Conservation (phyloP, 2,797 vertebrate genomes). For the Pseudochirops cupreus region DNA sequence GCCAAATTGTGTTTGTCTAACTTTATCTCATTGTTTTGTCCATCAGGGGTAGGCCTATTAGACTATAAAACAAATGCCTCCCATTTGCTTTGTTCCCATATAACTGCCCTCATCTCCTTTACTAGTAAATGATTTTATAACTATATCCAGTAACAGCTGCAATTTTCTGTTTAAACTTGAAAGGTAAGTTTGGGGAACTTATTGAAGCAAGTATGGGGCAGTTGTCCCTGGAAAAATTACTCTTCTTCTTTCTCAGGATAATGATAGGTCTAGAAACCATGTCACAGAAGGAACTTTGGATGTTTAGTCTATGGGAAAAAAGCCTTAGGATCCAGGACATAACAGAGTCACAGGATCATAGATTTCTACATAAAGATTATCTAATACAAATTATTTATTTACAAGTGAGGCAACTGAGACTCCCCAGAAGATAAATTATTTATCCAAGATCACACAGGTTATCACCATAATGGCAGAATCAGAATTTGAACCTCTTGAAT, state of each 20-base stretch:
- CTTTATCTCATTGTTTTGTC: not conserved
- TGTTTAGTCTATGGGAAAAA: not conserved
- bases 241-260: not conserved
- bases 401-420: not conserved
- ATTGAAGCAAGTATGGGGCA: not conserved
- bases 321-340: not conserved
- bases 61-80: not conserved
- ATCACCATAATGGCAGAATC: not conserved
- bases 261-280: not conserved
- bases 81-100: not conserved
- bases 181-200: not conserved
- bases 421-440: not conserved
- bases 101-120: not conserved
- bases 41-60: not conserved
- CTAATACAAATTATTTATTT: not conserved
- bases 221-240: not conserved
- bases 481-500: not conserved
- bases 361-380: not conserved
- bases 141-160: too few species aligned
- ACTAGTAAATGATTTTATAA: not conserved
- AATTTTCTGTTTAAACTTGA: not conserved
- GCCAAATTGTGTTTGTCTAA: not conserved
- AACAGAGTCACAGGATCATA: not conserved
- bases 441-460: not conserved
- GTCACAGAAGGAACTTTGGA: not conserved